Base-by-base conservation (phyloP, 1,140 invertebrate genomes). In the Pantala flavescens region DNA sequence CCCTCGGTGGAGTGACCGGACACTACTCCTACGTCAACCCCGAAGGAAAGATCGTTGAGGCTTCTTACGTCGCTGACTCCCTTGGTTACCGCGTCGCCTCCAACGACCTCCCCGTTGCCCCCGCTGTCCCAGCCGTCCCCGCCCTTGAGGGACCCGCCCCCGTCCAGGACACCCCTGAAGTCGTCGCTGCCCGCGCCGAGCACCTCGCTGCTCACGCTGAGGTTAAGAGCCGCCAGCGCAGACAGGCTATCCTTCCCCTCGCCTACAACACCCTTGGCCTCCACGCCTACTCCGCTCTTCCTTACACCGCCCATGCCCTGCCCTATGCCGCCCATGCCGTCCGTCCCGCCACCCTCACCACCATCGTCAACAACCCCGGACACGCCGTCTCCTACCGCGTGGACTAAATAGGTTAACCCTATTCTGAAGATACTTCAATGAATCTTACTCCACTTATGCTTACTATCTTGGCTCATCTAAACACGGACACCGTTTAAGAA, bases 21-120 rank as follows among this genome's bases (percentile, higher is more conserved):
- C 83, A 82, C 77, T 86, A 85, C 82, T 84, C 84, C 71, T 87
- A 87, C 78, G 84, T 84, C 71, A 84, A 85, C 72, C 86, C 86
- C 78, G 80, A 86, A 42, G 84, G 84, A 14, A 79, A 79, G 76
- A 80, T 87, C 24, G 83, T 87, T 77, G 81, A 83, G 71, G 83
- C 84, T 78, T 83, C 87, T 77, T 85, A 84, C 78, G 80, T 83
- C 43, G 84, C 84, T 76, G 83, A 83, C 75, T 78, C 77, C 73
- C 77, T 79, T 11, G 87, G 88, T 75, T 88, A 85, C 83, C 85
- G 87, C 72, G 86, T 84, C 23, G 83, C 84, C 73, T 80, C 79
- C 78, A 84, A 84, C 76, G 82, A 82, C 76, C 83, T 87, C n/a
- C 82, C 86, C 0, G 80, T 83, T 19, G 77, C 23, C 23, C 76